phyloP scores from a whole-genome alignment of 1,140 invertebrate genomes.

The Drosophila willistoni region DNA sequence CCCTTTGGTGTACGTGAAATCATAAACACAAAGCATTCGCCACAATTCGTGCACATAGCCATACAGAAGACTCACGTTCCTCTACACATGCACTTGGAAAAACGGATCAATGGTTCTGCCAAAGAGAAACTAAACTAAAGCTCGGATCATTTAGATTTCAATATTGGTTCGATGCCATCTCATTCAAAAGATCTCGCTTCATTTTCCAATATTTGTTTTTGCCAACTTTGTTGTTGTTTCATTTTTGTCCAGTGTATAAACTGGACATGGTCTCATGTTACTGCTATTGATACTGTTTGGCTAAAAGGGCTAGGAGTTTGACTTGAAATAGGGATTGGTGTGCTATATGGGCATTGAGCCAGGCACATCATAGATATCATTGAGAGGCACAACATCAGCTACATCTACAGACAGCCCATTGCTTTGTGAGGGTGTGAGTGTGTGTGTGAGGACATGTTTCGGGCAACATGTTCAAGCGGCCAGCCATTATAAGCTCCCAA shows the following conservation, averaged over 20 bases:
- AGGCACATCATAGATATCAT: slow-evolving; percentile 4
- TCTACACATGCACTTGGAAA: neutral
- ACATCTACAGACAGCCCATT: neutral
- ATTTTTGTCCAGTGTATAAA: neutral
- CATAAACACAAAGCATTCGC: slow-evolving; percentile 57
- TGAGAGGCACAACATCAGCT: neutral
- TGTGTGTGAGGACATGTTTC: slow-evolving; percentile 16
- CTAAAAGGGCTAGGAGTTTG: slow-evolving; percentile 5
- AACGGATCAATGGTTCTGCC: neutral
- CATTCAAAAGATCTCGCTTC: too few relatives aligned
- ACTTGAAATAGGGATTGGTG: slow-evolving; percentile 3
- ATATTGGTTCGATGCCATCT: too few relatives aligned
- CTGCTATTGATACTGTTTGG: neutral
- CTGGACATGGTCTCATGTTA: neutral
- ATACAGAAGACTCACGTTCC: neutral
- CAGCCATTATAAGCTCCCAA: slow-evolving; percentile 11
- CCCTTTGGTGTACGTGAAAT: slow-evolving; percentile 44
- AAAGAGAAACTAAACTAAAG: too few relatives aligned
- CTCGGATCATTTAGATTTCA: too few relatives aligned
- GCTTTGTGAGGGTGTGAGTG: neutral
- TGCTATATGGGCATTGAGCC: slow-evolving; percentile 13
- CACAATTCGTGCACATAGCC: slow-evolving; percentile 39
- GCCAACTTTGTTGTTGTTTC: too few relatives aligned
- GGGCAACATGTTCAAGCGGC: slow-evolving; percentile 10
- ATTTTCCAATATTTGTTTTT: too few relatives aligned